These are phyloP conservation scores for Helleia helle DNA, from an alignment of 2,888 invertebrate genomes.

Conservation along the genomic window DNA sequence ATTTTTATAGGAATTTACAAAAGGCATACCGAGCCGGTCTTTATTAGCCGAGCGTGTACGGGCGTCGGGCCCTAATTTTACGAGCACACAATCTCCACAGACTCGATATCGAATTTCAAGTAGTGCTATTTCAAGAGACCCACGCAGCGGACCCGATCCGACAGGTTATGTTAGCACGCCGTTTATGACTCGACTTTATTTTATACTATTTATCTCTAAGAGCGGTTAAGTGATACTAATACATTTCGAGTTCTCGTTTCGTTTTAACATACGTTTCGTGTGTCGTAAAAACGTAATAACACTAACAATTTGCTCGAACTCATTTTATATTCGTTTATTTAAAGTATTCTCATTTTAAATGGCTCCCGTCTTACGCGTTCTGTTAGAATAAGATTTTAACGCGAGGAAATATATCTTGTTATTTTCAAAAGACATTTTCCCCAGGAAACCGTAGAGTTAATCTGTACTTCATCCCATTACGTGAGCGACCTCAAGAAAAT, in stretches of 20 bases:
- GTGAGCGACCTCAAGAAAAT: constrained; percentile 62
- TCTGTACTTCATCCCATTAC: constrained; percentile 65
- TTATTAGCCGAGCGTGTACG: constrained; percentile 25
- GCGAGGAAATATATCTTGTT: no score
- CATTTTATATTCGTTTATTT: neutral
- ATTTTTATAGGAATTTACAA: constrained; percentile 8
- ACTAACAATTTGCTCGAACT: neutral
- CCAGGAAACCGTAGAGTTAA: constrained; percentile 35
- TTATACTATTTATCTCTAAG: neutral
- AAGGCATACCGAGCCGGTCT: constrained; percentile 12
- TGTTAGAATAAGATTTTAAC: no score
- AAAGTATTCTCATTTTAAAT: neutral
- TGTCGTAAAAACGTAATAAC: neutral
- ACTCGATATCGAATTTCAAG: constrained; percentile 62
- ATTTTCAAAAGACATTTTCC: no score
- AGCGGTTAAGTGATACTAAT: constrained; percentile 2
- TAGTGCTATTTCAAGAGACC: constrained; percentile 53
- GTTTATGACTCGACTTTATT: constrained; percentile 2
- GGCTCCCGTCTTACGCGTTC: neutral
- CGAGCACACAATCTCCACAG: constrained; percentile 51
- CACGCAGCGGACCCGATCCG: constrained; percentile 45
- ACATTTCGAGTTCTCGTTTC: neutral
- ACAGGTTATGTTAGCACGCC: constrained; percentile 48
- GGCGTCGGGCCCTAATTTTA: constrained; percentile 56
- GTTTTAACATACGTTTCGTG: neutral